Base-by-base conservation (phyloP, 1,140 invertebrate species). In the Atopsyche davidsoni region DNA sequence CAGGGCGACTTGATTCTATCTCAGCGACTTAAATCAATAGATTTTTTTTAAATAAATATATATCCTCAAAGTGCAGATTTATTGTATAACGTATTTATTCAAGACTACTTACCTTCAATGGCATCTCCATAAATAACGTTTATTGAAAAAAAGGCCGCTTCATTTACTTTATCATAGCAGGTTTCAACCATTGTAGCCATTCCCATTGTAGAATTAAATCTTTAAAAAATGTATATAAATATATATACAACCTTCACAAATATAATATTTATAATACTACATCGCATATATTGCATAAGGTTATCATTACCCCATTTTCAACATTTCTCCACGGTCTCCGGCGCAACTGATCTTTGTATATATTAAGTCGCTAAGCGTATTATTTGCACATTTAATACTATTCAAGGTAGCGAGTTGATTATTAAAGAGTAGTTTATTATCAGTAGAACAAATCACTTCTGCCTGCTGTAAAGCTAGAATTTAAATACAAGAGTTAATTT, bases 71-170 rank as follows among this genome's bases (percentile, higher is more conserved):
- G 11, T 17, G 4, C 14, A 38, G 4, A 34, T 46, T 3, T 18
- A 46, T 36, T 44, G 21, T 25, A 43, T 9, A 28, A 28, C 24
- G 24, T 7, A 28, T 7, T 28, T 7, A 28, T 7, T 28, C 24
- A 28, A 28, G 2, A 3, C 22, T 23, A 42, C 42, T 34, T 34
- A 56, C 54, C 43, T 13, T 25, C 40, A 4, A 58, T 51, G 18
- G 52, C 19, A 40, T 55, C 51, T 57, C 55, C 51, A 41, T 51
- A 43, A 14, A 58, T 45, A 2, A 19, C 51, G 38, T 58, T 49
- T 9, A 19, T 28, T 9, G 52, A 17, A 38, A 39, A 58, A 9
- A 58, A 31, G n/a, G 14, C 14, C 4, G 48, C 10, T 45, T 54
- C 56, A 4, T 47, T 51, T 1, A 34, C 18, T 24, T 14, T 51